Conservation (phyloP, 2,113 vertebrate genomes). For the Echinops telfairi region DNA sequence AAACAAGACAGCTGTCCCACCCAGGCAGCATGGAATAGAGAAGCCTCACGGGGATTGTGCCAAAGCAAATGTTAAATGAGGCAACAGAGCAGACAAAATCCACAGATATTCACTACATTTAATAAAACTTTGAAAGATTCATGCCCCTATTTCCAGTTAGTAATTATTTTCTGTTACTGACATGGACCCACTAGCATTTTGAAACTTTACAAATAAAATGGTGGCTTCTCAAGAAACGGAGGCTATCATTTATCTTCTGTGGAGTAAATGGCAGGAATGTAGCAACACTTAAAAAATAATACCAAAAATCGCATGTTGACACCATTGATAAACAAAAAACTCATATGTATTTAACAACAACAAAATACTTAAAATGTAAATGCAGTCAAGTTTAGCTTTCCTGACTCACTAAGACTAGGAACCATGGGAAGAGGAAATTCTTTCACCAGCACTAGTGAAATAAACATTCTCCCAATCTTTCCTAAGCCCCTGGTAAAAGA, state of each 20-base stretch:
- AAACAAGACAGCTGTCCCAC: background rate
- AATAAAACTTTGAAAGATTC: constrained; percentile 36
- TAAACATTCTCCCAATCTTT: constrained; percentile 42
- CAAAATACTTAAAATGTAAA: constrained; percentile 27
- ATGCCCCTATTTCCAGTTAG: constrained; percentile 37
- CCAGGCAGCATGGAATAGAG: background rate
- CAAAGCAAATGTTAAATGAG: constrained; percentile 47
- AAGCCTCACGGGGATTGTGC: constrained; percentile 24
- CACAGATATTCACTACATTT: background rate
- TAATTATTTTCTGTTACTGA: constrained; percentile 58
- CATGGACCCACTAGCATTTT: background rate
- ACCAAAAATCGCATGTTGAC: background rate
- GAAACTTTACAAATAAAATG: constrained; percentile 42
- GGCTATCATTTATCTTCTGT: constrained; percentile 36
- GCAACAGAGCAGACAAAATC: background rate
- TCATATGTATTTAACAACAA: background rate
- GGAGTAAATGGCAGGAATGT: background rate
- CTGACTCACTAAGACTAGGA: constrained; percentile 45
- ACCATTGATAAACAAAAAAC: constrained; percentile 52
- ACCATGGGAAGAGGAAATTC: constrained; percentile 55
- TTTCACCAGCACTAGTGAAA: constrained; percentile 33
- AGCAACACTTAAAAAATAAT: constrained; percentile 46
- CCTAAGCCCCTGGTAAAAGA: constrained; percentile 40
- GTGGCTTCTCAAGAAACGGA: constrained; percentile 26
- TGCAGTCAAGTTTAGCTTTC: constrained; percentile 48